A percentile compares a stretch with the other conserved stretches of the same genome.
Conservation (phyloP, 2,113 vertebrate genomes). For the Corydoras sp. region DNA sequence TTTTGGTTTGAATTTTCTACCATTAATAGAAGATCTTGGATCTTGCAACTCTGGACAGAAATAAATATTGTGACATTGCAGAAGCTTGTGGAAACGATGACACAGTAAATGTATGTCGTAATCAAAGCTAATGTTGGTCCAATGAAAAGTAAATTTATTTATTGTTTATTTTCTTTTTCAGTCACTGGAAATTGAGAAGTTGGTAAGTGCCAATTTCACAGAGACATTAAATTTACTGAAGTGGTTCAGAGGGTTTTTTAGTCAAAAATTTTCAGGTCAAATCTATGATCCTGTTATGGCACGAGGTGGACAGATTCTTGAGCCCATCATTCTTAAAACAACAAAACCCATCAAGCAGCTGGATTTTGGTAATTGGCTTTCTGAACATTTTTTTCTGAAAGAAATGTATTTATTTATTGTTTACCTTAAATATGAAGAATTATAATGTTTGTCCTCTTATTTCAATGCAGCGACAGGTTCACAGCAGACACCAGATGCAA, state of each 20-base stretch:
- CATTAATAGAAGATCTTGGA: too few species aligned
- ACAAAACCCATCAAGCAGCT: neutral
- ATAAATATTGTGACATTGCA: too few species aligned
- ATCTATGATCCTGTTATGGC: slow-evolving; percentile 71
- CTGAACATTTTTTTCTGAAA: neutral
- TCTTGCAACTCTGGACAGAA: too few species aligned
- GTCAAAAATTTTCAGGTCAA: slow-evolving; percentile 68
- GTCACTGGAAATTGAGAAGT: slow-evolving; percentile 64
- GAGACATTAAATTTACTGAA: slow-evolving; percentile 77
- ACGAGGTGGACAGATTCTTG: slow-evolving; percentile 70
- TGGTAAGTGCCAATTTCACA: slow-evolving; percentile 72
- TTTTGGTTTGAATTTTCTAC: too few species aligned
- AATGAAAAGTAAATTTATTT: too few species aligned
- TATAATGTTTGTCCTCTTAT: neutral
- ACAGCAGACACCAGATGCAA: neutral
- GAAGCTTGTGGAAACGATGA: too few species aligned
- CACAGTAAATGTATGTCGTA: too few species aligned
- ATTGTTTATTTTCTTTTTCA: slow-evolving; percentile 18
- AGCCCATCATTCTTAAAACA: slow-evolving; percentile 3
- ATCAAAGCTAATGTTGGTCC: too few species aligned
- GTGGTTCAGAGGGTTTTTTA: slow-evolving; percentile 84
- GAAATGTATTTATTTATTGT: neutral
- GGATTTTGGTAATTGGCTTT: slow-evolving; percentile 17
- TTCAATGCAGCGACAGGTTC: slow-evolving; percentile 9
- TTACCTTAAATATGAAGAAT: neutral